Evolutionary conservation across 2,888 invertebrate genomes (phyloP).

Genomic region (Gerris lacustris): DNA sequence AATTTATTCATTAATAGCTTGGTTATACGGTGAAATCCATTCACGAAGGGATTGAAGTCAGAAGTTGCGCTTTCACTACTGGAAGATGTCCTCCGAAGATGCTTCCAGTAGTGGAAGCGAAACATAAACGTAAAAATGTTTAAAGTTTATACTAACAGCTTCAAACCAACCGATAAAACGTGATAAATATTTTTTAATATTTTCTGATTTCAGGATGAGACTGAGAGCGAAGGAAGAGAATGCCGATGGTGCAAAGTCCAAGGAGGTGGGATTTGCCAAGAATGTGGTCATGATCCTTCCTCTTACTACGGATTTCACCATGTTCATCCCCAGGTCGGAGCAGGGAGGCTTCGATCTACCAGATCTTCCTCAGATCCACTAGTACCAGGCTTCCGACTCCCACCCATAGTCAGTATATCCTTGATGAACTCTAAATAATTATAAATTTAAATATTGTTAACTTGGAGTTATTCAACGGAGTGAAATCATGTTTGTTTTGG

Average conservation of each 20-base stretch:
- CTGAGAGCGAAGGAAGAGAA: conserved; percentile 15
- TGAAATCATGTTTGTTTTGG: no score
- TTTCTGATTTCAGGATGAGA: conserved; percentile 20
- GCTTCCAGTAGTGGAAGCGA: no score
- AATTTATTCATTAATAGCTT: no score
- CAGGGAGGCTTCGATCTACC: conserved; percentile 31
- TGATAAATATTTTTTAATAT: background rate
- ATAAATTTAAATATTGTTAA: background rate
- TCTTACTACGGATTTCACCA: conserved; percentile 23
- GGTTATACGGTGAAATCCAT: no score
- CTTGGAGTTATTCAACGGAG: no score
- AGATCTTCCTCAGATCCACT: conserved; percentile 33
- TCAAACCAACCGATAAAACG: no score
- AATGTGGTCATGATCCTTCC: conserved; percentile 30
- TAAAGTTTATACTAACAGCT: no score
- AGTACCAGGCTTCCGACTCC: conserved; percentile 33
- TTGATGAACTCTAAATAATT: conserved; percentile 10
- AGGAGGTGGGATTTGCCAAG: conserved; percentile 21
- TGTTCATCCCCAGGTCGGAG: conserved; percentile 27
- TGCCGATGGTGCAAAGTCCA: conserved; percentile 26
- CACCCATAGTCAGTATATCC: conserved; percentile 35
- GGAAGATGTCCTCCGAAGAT: no score
- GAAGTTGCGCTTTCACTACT: no score
- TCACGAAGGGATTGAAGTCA: no score
- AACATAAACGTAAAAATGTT: no score